These are phyloP conservation scores for Poliocrania exsul DNA, from an alignment of 2,797 vertebrate genomes.

Conservation along the genomic window DNA sequence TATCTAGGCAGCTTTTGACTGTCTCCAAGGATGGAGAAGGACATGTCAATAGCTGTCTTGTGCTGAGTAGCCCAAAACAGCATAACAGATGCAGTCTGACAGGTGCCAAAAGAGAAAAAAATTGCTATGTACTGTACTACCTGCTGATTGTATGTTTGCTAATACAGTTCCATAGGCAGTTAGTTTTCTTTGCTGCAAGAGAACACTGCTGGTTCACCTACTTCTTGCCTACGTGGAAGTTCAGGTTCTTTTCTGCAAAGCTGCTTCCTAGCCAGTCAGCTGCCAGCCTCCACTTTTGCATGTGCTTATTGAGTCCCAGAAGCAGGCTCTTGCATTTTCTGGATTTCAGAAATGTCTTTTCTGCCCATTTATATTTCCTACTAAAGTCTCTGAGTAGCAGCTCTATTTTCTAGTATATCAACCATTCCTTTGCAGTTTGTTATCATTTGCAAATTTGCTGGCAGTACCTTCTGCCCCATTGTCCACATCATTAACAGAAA, in stretches of 20 bases:
- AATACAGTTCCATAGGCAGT: neutral
- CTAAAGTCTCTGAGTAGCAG: neutral
- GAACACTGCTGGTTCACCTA: neutral
- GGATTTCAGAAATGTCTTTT: neutral
- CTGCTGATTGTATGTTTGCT: neutral
- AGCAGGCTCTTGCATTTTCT: neutral
- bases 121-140: neutral
- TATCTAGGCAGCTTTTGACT: neutral
- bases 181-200: neutral
- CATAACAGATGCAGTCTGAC: neutral
- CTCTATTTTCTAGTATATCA: neutral
- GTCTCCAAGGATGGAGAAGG: neutral
- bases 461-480: neutral
- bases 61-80: neutral
- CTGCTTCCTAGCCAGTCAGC: neutral
- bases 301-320: neutral
- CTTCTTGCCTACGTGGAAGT: neutral
- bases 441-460: neutral
- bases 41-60: neutral
- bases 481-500: neutral
- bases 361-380: neutral
- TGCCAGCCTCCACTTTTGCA: neutral
- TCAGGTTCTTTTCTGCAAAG: neutral
- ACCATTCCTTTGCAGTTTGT: neutral
- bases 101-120: neutral